A percentile compares a stretch with the other conserved stretches of the same genome.
Conservation (phyloP, 2,888 invertebrate genomes). For the Tenthredo notha region DNA sequence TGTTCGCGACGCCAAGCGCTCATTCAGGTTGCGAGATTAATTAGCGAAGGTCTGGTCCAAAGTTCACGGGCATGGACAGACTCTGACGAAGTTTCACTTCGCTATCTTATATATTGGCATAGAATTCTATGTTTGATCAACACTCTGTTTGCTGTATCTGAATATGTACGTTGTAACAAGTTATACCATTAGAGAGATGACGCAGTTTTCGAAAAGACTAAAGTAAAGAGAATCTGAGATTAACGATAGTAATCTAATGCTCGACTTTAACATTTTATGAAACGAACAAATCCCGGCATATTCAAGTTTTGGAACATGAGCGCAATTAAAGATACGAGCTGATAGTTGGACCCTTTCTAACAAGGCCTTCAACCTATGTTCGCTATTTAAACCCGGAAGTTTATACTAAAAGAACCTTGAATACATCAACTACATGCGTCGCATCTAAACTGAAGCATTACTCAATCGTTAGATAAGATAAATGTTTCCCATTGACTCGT, state of each 20-base stretch:
- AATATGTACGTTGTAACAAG: neutral
- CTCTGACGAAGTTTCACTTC: neutral
- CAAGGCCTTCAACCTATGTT: conserved; percentile 13
- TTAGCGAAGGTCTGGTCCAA: conserved; percentile 24
- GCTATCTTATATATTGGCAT: neutral
- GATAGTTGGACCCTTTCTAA: neutral
- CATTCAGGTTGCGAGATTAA: conserved; percentile 8
- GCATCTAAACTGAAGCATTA: conserved; percentile 20
- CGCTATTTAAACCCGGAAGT: conserved; percentile 21
- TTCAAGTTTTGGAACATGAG: neutral
- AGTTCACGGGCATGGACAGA: conserved; percentile 22
- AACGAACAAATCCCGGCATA: neutral
- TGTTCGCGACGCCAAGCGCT: neutral
- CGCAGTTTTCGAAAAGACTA: conserved; percentile 5
- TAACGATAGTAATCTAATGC: neutral
- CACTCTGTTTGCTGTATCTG: neutral
- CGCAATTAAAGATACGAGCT: neutral
- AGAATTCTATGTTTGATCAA: neutral
- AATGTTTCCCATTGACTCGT: neutral
- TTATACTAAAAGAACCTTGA: conserved; percentile 4
- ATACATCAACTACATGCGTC: neutral
- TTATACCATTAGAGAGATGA: neutral
- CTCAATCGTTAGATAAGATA: conserved; percentile 36
- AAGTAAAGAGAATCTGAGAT: neutral
- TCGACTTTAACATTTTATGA: neutral